Conservation (phyloP, 2,888 invertebrate genomes). For the Malthinus flaveolus region DNA sequence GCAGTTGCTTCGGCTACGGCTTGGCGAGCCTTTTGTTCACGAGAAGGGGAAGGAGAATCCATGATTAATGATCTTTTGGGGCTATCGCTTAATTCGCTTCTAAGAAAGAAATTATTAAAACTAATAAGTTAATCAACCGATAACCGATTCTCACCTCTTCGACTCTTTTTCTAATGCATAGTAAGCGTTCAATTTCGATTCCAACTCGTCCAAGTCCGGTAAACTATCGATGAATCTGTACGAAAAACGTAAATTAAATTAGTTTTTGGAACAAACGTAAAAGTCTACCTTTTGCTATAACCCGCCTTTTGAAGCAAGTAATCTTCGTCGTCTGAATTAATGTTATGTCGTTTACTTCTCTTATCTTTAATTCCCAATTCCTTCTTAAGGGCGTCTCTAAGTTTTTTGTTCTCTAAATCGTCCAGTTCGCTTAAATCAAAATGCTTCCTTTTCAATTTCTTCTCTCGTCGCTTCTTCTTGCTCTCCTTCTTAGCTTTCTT, state of each 20-base stretch:
- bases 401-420: slow-evolving; percentile 65
- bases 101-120: slow-evolving; percentile 14
- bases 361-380: slow-evolving; percentile 52
- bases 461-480: slow-evolving; percentile 74
- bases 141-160: slow-evolving; percentile 58
- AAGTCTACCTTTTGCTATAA: slow-evolving; percentile 51
- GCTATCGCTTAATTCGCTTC: slow-evolving; percentile 47
- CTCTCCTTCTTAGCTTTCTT: slow-evolving; percentile 71
- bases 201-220: slow-evolving; percentile 75
- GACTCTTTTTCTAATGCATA: slow-evolving; percentile 74
- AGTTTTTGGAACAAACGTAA: background rate
- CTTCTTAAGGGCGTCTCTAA: slow-evolving; percentile 70
- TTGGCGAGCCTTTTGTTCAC: slow-evolving; percentile 57
- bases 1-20: slow-evolving; percentile 55
- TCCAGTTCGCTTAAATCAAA: slow-evolving; percentile 68
- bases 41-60: slow-evolving; percentile 55
- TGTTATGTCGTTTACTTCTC: slow-evolving; percentile 48
- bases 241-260: slow-evolving; percentile 9
- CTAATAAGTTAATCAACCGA: background rate
- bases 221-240: slow-evolving; percentile 66
- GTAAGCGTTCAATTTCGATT: slow-evolving; percentile 77
- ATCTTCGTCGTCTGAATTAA: slow-evolving; percentile 55
- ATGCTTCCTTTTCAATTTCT: slow-evolving; percentile 70
- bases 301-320: slow-evolving; percentile 55
- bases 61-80: slow-evolving; percentile 43